Conservation (phyloP, 2,113 vertebrate genomes). For the Nerophis lumbriciformis region DNA sequence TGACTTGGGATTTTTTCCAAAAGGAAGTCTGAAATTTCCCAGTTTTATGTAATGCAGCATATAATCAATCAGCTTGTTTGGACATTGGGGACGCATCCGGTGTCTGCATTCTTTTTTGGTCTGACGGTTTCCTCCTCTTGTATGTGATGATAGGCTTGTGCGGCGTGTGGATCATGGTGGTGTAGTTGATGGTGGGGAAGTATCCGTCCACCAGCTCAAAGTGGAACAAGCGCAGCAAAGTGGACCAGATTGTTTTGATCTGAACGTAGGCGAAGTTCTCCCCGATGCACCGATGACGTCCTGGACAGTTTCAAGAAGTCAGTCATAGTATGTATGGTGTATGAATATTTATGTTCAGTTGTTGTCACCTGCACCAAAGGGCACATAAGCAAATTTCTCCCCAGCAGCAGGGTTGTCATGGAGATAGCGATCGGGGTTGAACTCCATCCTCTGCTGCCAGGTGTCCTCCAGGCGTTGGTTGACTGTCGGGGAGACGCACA, state of each 20-base stretch:
- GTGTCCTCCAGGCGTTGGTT: constrained; percentile 88
- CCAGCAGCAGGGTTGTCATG: constrained; percentile 80
- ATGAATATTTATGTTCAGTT: background rate
- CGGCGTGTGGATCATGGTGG: constrained; percentile 97
- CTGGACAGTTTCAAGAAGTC: constrained; percentile 51
- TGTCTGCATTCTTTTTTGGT: background rate
- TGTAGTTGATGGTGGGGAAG: constrained; percentile 93
- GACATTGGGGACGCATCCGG: background rate
- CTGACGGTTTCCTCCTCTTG: constrained; percentile 70
- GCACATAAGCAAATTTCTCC: constrained; percentile 91
- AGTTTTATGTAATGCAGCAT: background rate
- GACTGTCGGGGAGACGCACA: constrained; percentile 95
- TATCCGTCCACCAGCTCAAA: constrained; percentile 88
- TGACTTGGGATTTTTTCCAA: too few species aligned
- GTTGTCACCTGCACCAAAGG: constrained; percentile 89
- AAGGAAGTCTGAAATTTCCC: background rate
- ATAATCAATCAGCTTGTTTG: background rate
- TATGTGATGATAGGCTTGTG: constrained; percentile 88
- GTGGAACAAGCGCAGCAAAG: constrained; percentile 85
- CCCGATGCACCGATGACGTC: constrained; percentile 95
- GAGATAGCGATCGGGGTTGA: constrained; percentile 87
- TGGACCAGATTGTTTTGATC: constrained; percentile 98
- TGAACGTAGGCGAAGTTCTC: constrained; percentile 98
- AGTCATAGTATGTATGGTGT: background rate
- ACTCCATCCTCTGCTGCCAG: constrained; percentile 80